Percentiles rank a stretch among this genome's conserved stretches.
Conservation (phyloP, 2,113 vertebrate genomes). For the Nibea albiflora region DNA sequence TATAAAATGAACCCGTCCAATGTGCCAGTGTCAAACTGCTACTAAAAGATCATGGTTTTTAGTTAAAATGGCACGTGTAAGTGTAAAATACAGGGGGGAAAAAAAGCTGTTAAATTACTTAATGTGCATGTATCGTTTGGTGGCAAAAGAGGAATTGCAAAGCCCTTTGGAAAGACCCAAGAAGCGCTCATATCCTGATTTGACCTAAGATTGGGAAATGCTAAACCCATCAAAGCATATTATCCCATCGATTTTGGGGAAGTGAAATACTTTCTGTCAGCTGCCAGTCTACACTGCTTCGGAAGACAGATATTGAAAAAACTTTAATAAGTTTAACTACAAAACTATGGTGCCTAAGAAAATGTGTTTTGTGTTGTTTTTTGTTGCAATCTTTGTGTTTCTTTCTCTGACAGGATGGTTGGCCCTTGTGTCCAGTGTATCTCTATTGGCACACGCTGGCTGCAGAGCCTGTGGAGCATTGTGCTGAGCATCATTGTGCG, state of each 20-base stretch:
- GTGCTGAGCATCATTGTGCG: constrained; percentile 73
- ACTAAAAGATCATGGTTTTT: no score
- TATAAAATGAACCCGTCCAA: no score
- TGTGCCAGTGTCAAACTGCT: no score
- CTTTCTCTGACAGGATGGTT: constrained; percentile 75
- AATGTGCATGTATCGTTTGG: background rate
- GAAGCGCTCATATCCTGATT: background rate
- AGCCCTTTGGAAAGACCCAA: background rate
- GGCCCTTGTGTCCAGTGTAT: constrained; percentile 76
- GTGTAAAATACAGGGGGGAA: background rate
- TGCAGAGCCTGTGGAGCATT: constrained; percentile 79
- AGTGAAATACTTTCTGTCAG: background rate
- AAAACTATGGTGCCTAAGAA: background rate
- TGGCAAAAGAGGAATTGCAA: background rate
- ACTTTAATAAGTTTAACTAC: background rate
- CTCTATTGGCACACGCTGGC: constrained; percentile 74
- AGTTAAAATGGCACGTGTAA: no score
- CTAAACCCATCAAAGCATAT: background rate
- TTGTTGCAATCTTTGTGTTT: background rate
- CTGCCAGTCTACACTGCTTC: no score
- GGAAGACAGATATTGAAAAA: background rate
- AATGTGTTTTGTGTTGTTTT: background rate
- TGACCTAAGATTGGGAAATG: background rate
- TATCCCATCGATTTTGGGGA: background rate
- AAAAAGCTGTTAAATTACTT: background rate